A percentile compares a stretch with the other conserved stretches of the same genome.
These are phyloP conservation scores for Linnaemya tessellans DNA, from an alignment of 2,888 invertebrate genomes.

Conservation along the genomic window DNA sequence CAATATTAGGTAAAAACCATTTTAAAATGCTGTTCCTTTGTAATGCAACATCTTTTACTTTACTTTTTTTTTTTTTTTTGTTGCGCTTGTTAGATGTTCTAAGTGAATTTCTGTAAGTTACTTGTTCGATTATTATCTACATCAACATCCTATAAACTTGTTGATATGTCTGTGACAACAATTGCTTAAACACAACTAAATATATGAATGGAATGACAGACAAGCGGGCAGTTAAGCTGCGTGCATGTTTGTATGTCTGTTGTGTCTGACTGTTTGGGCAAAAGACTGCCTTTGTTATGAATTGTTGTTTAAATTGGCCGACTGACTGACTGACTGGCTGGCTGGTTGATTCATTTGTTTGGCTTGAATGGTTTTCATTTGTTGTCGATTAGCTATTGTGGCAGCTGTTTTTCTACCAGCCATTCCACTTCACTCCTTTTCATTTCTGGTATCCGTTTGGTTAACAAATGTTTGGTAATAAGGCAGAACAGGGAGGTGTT, in stretches of 20 bases:
- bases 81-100: constrained; percentile 36
- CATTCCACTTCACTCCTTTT: constrained; percentile 29
- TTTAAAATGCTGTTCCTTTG: background rate
- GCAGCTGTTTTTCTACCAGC: constrained; percentile 53
- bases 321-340: constrained; percentile 27
- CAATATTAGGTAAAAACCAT: background rate
- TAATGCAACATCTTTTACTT: background rate
- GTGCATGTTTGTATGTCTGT: too few species aligned
- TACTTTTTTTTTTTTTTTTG: too few species aligned
- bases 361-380: constrained; percentile 68
- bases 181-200: constrained; percentile 63
- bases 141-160: constrained; percentile 59
- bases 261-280: constrained; percentile 1
- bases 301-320: constrained; percentile 1
- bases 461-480: constrained; percentile 19
- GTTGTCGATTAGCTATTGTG: constrained; percentile 74
- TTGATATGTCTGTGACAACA: constrained; percentile 72
- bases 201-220: constrained; percentile 25
- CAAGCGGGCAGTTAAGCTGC: background rate
- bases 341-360: constrained; percentile 46
- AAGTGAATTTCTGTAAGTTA: constrained; percentile 70
- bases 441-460: too few species aligned
- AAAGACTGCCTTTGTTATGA: constrained; percentile 16
- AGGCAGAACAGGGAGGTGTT: background rate
- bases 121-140: constrained; percentile 54